Conservation (phyloP, 2,888 invertebrate species). For the Embidobia sp. region DNA sequence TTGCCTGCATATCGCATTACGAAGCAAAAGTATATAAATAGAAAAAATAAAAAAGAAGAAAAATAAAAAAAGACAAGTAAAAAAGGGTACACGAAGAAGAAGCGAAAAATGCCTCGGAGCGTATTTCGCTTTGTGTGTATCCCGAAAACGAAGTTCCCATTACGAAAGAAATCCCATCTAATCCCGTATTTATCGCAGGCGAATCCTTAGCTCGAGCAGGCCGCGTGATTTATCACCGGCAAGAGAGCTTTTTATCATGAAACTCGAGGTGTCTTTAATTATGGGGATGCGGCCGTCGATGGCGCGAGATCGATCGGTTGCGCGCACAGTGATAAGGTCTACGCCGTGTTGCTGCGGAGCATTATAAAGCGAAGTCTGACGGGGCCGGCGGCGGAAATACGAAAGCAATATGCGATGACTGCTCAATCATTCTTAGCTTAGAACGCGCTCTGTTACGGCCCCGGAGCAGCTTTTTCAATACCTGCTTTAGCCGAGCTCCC, state of each 20-base stretch:
- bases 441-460: constrained; percentile 57
- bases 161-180: constrained; percentile 54
- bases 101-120: background rate
- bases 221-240: constrained; percentile 61
- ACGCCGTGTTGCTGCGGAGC: constrained; percentile 47
- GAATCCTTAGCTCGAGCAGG: constrained; percentile 48
- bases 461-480: constrained; percentile 73
- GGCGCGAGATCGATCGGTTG: constrained; percentile 69
- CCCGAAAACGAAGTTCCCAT: constrained; percentile 54
- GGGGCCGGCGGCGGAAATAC: constrained; percentile 39
- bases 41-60: no score
- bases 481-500: constrained; percentile 46
- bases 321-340: constrained; percentile 60
- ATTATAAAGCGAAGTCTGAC: constrained; percentile 66
- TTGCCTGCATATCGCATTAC: no score
- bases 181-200: constrained; percentile 61
- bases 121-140: constrained; percentile 30
- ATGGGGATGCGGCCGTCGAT: constrained; percentile 54
- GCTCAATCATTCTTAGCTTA: constrained; percentile 77
- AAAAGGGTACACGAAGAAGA: no score
- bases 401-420: constrained; percentile 71
- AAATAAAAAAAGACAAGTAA: background rate
- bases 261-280: constrained; percentile 60
- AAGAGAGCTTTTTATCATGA: constrained; percentile 59
- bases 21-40: no score